These are phyloP conservation scores for Alouatta palliata DNA, from an alignment of 2,113 vertebrate genomes.

Conservation along the genomic window DNA sequence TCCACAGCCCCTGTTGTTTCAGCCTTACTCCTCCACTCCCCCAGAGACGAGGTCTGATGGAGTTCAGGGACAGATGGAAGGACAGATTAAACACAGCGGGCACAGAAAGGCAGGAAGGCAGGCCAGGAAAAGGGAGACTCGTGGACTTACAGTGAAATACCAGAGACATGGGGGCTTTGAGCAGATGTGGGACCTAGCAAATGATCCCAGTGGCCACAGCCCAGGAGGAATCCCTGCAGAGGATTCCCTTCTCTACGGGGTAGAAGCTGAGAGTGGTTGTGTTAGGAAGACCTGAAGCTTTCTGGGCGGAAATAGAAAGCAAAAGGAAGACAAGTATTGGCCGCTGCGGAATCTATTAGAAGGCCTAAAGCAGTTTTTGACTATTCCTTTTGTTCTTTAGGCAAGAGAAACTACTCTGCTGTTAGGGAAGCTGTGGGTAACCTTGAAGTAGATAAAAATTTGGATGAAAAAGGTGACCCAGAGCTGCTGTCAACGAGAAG, in stretches of 20 bases:
- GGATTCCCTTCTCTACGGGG: not conserved
- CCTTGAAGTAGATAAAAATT: conserved; percentile 18
- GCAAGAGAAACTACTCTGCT: not conserved
- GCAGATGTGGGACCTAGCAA: not conserved
- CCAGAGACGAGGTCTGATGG: conserved; percentile 10
- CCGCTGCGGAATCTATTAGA: not conserved
- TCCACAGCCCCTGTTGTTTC: conserved; percentile 30
- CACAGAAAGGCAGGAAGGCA: not conserved
- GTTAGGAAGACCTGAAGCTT: not conserved
- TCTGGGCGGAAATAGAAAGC: not conserved
- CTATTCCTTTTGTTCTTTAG: not conserved
- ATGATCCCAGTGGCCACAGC: not conserved
- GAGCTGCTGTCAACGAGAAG: not conserved
- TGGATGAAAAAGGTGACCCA: not conserved
- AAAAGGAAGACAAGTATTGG: not conserved
- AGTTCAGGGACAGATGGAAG: conserved; percentile 60
- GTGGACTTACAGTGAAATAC: not conserved
- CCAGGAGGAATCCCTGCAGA: not conserved
- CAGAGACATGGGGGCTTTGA: not conserved
- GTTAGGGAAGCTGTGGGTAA: not conserved
- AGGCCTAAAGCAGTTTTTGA: not conserved
- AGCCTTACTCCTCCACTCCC: not conserved
- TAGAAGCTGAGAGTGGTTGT: not conserved
- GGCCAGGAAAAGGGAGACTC: not conserved
- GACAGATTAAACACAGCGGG: conserved; percentile 45